Conservation (phyloP, 2,797 vertebrate species). For the Rhabdophis nuchalis region DNA sequence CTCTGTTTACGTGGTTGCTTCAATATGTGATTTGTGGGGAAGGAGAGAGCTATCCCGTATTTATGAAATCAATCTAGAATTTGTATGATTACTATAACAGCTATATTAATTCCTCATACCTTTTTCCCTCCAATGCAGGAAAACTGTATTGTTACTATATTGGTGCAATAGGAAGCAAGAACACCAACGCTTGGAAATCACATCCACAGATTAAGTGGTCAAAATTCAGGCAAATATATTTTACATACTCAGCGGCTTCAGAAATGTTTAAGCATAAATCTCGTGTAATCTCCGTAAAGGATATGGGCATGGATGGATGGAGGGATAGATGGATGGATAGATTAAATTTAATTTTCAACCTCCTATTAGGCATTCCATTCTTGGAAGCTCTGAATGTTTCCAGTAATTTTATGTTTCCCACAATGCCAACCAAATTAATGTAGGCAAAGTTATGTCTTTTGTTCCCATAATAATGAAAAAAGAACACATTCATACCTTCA, state of each 20-base stretch:
- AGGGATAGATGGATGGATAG: no score
- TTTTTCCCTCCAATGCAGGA: neutral
- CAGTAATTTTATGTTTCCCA: neutral
- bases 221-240: neutral
- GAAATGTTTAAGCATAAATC: neutral
- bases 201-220: neutral
- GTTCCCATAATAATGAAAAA: neutral
- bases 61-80: neutral
- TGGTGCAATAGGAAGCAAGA: neutral
- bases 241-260: neutral
- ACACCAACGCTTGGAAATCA: neutral
- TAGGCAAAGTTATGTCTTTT: rapidly evolving
- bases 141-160: neutral
- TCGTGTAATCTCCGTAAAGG: neutral
- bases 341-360: neutral
- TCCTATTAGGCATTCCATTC: neutral
- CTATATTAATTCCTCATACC: neutral
- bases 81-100: neutral
- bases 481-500: conserved; percentile 68
- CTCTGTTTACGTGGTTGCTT: neutral
- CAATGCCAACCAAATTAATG: neutral
- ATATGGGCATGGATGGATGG: neutral
- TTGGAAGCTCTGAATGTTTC: neutral
- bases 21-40: neutral
- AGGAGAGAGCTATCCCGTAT: neutral